These are phyloP conservation scores for Stenichneumon culpator DNA, from an alignment of 2,888 invertebrate genomes.

Conservation along the genomic window DNA sequence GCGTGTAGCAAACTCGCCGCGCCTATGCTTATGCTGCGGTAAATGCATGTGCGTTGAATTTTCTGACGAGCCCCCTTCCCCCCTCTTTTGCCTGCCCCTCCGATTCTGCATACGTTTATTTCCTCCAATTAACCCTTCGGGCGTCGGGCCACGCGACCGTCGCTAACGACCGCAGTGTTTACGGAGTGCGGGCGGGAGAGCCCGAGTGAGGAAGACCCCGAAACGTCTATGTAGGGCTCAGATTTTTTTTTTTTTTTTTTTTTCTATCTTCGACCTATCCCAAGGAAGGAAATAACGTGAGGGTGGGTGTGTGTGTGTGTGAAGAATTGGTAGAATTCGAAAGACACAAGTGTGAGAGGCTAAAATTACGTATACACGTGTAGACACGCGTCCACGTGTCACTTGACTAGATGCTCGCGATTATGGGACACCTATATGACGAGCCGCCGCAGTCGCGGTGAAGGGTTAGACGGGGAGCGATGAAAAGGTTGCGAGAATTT, in stretches of 20 bases:
- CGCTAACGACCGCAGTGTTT: constrained; percentile 82
- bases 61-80: constrained; percentile 14
- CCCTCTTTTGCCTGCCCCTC: constrained; percentile 46
- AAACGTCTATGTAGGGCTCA: neutral
- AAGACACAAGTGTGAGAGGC: constrained; percentile 5
- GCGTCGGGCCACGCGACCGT: constrained; percentile 80
- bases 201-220: constrained; percentile 44
- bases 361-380: constrained; percentile 55
- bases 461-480: neutral
- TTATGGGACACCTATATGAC: neutral
- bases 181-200: constrained; percentile 69
- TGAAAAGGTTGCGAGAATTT: neutral
- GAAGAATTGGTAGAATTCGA: neutral
- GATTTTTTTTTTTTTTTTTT: neutral
- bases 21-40: neutral
- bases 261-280: neutral
- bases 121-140: constrained; percentile 84
- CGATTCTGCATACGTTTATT: constrained; percentile 75
- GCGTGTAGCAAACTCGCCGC: constrained; percentile 64
- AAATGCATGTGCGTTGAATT: constrained; percentile 14
- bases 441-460: neutral
- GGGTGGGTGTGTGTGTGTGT: neutral
- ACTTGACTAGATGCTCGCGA: constrained; percentile 18
- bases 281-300: constrained; percentile 44
- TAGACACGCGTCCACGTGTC: constrained; percentile 55